phyloP scores from a whole-genome alignment of 2,888 invertebrate genomes.

The Tyria jacobaeae region DNA sequence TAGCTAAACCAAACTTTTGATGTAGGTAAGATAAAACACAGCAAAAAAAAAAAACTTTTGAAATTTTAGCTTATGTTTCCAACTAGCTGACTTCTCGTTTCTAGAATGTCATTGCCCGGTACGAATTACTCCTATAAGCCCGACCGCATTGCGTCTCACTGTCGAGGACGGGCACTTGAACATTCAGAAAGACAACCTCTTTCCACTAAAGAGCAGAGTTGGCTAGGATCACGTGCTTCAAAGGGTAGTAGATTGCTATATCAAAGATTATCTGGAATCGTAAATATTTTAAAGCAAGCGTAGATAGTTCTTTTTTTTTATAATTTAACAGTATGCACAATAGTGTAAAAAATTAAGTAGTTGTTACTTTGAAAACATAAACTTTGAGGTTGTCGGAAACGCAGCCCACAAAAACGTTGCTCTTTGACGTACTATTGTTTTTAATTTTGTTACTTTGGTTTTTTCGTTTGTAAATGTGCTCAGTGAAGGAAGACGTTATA shows the following conservation, averaged over 20 bases:
- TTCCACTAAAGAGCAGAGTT: slow-evolving; percentile 41
- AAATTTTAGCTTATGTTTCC: slow-evolving; percentile 26
- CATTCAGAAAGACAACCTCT: slow-evolving; percentile 45
- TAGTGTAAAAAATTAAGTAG: background rate
- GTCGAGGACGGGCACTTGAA: slow-evolving; percentile 55
- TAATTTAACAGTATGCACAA: too few relatives aligned
- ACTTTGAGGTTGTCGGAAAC: background rate
- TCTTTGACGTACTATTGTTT: too few relatives aligned
- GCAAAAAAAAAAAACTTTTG: slow-evolving; percentile 13
- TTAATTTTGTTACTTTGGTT: too few relatives aligned
- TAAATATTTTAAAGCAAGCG: background rate
- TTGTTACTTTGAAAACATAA: background rate
- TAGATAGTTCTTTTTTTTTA: too few relatives aligned
- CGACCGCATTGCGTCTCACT: slow-evolving; percentile 69
- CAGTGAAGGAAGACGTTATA: too few relatives aligned
- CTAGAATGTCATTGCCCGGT: slow-evolving; percentile 18
- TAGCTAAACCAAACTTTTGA: slow-evolving; percentile 13
- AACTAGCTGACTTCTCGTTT: slow-evolving; percentile 27
- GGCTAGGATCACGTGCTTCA: slow-evolving; percentile 48
- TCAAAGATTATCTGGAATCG: background rate
- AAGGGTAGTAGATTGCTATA: slow-evolving; percentile 36
- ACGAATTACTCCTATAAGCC: slow-evolving; percentile 38
- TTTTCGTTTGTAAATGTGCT: too few relatives aligned
- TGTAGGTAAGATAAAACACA: too few relatives aligned
- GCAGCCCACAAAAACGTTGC: too few relatives aligned